A percentile compares a stretch with the other conserved stretches of the same genome.
Evolutionary conservation across 2,113 vertebrate genomes (phyloP).

Genomic region (Tachysurus vachellii): DNA sequence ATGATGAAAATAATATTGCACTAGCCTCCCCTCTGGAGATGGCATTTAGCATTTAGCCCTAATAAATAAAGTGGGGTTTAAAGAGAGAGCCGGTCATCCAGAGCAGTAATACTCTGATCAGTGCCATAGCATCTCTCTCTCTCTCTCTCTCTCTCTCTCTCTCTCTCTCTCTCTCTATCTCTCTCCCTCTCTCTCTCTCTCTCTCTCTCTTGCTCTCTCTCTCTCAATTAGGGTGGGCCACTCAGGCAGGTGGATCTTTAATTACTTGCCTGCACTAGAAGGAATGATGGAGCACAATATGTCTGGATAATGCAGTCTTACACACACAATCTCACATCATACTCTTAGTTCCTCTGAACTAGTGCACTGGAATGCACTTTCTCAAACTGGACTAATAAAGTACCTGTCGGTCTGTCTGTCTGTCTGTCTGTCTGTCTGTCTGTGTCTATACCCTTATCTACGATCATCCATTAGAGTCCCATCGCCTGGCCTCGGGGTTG

Average conservation of each 20-base stretch:
- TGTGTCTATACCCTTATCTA: not conserved
- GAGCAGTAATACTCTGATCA: constrained; percentile 56
- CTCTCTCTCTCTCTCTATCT: constrained; percentile 44
- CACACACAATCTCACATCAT: constrained; percentile 46
- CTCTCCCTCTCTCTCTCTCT: constrained; percentile 39
- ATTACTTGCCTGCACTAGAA: constrained; percentile 70
- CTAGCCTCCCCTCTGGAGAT: constrained; percentile 27
- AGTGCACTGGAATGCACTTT: constrained; percentile 38
- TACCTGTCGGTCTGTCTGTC: constrained; percentile 24
- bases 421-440: not conserved
- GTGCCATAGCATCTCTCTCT: constrained; percentile 35
- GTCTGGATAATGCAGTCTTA: constrained; percentile 58
- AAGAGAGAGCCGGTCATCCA: constrained; percentile 20
- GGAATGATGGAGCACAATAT: constrained; percentile 65
- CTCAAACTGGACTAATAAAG: not conserved
- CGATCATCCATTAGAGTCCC: constrained; percentile 27
- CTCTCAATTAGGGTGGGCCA: constrained; percentile 53
- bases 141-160: constrained; percentile 46
- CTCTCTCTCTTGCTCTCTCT: not conserved
- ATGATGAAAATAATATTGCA: constrained; percentile 18
- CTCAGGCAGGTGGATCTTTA: constrained; percentile 70
- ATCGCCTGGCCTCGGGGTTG: constrained; percentile 31
- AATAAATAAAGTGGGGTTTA: constrained; percentile 54
- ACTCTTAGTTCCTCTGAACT: constrained; percentile 62
- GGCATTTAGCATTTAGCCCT: constrained; percentile 52